A percentile compares a stretch with the other conserved stretches of the same genome.
Conservation (phyloP, 2,888 invertebrate genomes). For the Hirtodrosophila histrioides region DNA sequence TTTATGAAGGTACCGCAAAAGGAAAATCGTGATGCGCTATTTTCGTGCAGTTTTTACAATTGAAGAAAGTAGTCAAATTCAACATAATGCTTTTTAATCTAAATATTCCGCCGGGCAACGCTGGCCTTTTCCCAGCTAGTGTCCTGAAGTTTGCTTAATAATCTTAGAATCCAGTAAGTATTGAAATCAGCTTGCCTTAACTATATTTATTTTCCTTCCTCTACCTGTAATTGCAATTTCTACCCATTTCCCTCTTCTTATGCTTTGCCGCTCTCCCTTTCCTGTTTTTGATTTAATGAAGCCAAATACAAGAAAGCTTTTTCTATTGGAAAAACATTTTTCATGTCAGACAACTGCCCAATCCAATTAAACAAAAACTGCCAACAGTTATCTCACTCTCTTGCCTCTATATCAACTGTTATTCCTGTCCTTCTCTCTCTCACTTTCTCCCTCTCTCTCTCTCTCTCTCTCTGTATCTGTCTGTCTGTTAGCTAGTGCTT, state of each 20-base stretch:
- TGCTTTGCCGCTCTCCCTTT: not conserved
- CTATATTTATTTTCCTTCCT: not conserved
- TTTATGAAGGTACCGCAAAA: too few species aligned
- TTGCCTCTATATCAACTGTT: conserved; percentile 47
- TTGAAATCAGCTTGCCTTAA: too few species aligned
- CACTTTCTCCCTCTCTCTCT: conserved; percentile 2
- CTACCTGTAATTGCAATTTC: not conserved
- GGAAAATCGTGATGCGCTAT: too few species aligned
- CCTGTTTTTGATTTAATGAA: conserved; percentile 41
- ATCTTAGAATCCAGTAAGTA: too few species aligned
- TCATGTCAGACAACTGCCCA: conserved; percentile 60
- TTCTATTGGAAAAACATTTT: conserved; percentile 64
- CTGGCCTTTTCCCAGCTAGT: too few species aligned
- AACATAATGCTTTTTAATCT: too few species aligned
- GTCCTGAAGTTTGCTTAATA: too few species aligned
- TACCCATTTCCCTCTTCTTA: not conserved
- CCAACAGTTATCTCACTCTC: conserved; percentile 51
- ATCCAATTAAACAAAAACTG: conserved; percentile 62
- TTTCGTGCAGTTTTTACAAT: too few species aligned
- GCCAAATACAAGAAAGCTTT: conserved; percentile 44
- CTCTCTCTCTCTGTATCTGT: conserved; percentile 2
- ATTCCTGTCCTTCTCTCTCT: conserved; percentile 5
- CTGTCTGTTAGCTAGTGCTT: conserved; percentile 23
- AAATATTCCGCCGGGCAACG: too few species aligned
- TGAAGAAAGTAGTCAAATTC: too few species aligned